Conservation (phyloP, 2,797 vertebrate species). For the Protonibea diacanthus region DNA sequence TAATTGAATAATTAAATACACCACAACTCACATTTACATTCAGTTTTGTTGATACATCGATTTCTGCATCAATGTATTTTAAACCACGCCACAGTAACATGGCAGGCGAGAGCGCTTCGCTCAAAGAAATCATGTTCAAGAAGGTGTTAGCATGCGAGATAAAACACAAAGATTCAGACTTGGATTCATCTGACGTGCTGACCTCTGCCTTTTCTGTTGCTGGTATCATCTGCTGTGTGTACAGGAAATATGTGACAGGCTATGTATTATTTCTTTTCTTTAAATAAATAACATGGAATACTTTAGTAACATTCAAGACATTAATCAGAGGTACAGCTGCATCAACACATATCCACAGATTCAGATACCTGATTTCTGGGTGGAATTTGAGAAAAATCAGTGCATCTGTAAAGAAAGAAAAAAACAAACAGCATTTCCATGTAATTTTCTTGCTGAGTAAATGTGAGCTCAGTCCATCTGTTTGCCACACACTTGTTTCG, state of each 20-base stretch:
- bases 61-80: conserved; percentile 24
- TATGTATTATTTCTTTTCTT: background rate
- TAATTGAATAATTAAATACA: conserved; percentile 56
- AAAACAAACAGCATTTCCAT: background rate
- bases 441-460: background rate
- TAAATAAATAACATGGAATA: background rate
- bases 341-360: background rate
- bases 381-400: background rate
- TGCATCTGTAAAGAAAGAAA: background rate
- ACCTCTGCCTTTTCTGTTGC: background rate
- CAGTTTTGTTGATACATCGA: conserved; percentile 35
- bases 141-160: background rate
- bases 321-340: background rate
- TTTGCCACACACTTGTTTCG: background rate
- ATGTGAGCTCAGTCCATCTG: background rate
- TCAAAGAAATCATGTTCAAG: background rate
- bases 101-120: background rate
- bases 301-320: background rate
- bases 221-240: background rate
- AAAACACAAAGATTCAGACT: background rate
- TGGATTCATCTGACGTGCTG: background rate
- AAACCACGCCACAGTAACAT: background rate
- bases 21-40: conserved; percentile 35
- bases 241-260: background rate
- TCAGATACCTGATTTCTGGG: background rate